Evolutionary conservation across 2,888 invertebrate genomes (phyloP).

Genomic region (Archips crataeganus): DNA sequence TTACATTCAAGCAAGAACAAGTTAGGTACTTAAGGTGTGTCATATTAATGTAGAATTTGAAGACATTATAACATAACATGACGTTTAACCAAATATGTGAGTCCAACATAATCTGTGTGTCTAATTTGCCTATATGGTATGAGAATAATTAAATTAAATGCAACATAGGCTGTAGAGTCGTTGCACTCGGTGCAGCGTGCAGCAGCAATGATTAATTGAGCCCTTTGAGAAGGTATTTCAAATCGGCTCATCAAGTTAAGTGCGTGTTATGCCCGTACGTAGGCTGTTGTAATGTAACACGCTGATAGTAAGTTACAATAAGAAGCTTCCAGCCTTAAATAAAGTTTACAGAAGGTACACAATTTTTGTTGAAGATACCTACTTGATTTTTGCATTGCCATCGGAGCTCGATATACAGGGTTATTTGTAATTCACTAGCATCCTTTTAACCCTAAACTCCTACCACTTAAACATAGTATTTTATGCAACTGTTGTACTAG

Average conservation of each 20-base stretch:
- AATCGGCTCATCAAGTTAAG: conserved; percentile 35
- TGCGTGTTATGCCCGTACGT: neutral
- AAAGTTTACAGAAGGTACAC: too few relatives aligned
- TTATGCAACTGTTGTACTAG: too few relatives aligned
- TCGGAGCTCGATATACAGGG: too few relatives aligned
- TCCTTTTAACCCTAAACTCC: too few relatives aligned
- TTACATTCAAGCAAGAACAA: neutral
- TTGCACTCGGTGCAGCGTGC: conserved; percentile 33
- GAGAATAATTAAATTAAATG: conserved; percentile 30
- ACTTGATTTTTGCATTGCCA: too few relatives aligned
- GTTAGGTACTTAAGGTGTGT: neutral
- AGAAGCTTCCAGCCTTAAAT: neutral
- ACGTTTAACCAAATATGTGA: neutral
- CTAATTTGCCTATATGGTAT: conserved; percentile 11
- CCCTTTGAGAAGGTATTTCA: conserved; percentile 29
- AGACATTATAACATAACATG: neutral
- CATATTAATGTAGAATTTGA: neutral
- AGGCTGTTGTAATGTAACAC: conserved; percentile 5
- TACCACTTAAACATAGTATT: too few relatives aligned
- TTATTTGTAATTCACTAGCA: too few relatives aligned
- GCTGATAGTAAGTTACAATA: neutral
- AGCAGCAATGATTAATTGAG: conserved; percentile 27
- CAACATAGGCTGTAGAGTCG: conserved; percentile 10
- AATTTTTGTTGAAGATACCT: too few relatives aligned
- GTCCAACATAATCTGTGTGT: neutral